Base-by-base conservation (phyloP, 2,113 vertebrate genomes). In the Lota lota region DNA sequence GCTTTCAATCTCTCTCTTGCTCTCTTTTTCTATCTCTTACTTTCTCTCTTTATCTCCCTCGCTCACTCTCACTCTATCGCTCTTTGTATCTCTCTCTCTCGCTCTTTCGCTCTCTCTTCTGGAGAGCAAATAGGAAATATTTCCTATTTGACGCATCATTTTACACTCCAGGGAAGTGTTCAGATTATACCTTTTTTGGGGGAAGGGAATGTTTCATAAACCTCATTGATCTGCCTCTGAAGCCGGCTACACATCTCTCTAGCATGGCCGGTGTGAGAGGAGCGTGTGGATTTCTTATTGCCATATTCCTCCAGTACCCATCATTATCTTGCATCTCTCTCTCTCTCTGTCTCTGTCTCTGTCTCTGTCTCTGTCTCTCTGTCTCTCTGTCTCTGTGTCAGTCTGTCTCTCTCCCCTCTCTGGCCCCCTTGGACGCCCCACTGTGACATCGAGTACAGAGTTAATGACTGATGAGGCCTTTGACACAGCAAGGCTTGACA, bases 381-480 rank as follows among this genome's bases (percentile, higher is more conserved):
- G 2, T 51, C 53, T 54, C 53, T 54, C 16, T 18, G 2, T 54
- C 16, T 18, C 53, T 54, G 2, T 54, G 1, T 54, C 53, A 3
- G 2, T 54, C 53, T 54, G 2, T 16, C 53, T n/a, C 53, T 54
- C 53, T 79, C 73, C 24, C 64, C 40, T 73, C 68, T 61, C 57
- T 15, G 4, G 11, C 67, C 50, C 50, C 74, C 59, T 67, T 71
- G 66, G 76, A 80, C 5, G 67, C 76, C 82, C 82, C 58, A 61
- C 70, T 68, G 78, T 40, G 68, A 79, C 83, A 81, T 59, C 56
- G 40, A 72, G 81, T 67, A 68, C 67, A 67, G 78, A 83, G 75
- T 81, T 88, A 91, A 92, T 89, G 87, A 90, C 79, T 81, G 85
- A 90, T 82, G 85, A 88, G 82, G 69, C 85, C 85, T 87, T 87